Base-by-base conservation (phyloP, 1,140 invertebrate species). In the Drosophila punjabiensis region DNA sequence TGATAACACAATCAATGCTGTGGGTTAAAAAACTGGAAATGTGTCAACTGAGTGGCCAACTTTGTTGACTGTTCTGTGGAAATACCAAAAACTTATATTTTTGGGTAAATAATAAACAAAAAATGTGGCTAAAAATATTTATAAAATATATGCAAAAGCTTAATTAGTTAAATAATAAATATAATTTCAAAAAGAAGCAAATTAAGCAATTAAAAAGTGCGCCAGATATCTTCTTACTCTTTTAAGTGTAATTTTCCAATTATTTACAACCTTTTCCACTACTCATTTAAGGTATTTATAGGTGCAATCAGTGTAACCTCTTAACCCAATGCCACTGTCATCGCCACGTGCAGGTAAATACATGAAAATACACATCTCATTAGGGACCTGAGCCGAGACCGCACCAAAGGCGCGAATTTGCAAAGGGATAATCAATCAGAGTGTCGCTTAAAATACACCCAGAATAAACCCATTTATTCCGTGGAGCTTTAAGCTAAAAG, bases 371-470 rank as follows among this genome's bases (percentile, higher is more conserved):
- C 20, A 35, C 56, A 74, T 45, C 70, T 59, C 68, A 74, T 74
- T 74, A 74, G 68, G 47, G 68, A 37, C 13, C 16, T 18, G 28
- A 24, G 30, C 5, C 11, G 35, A 37, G 35, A 53, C 64, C 68
- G 33, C 64, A 18, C 39, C 69, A 74, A 74, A 74, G 43, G 37
- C 70, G 32, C 43, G 37, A 53, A 32, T 61, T 74, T 43, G 43
- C 56, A 35, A 43, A 39, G 37, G 45, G 45, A 74, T 74, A 74
- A 74, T 74, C 70, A 74, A 74, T 74, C 70, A 74, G 69, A 74
- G 68, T 74, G 69, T 43, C 53, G 53, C 69, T 18, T 33, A 7
- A 71, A 73, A 35, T 30, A 18, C 39, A 13, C 24, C 33, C 33
- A 16, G 16, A 18, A 10, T 18, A 14, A 41, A 33, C 20, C 18